These are phyloP conservation scores for Paramormyrops kingsleyae DNA, from an alignment of 2,113 vertebrate species.

Conservation along the genomic window DNA sequence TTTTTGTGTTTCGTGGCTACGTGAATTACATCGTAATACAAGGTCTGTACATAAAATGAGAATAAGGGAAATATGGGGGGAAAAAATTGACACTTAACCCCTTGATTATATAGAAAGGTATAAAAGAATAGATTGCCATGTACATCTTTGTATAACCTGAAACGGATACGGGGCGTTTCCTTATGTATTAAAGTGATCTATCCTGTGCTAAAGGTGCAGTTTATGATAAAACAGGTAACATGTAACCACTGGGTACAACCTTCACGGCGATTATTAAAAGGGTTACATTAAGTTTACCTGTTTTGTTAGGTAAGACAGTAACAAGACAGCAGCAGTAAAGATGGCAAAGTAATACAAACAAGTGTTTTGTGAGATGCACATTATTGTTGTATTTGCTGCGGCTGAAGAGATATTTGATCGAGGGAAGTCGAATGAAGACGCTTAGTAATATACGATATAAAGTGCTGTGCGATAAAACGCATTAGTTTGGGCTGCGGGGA, in stretches of 20 bases:
- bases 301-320: neutral
- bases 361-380: neutral
- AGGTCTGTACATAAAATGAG: neutral
- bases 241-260: neutral
- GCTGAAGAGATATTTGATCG: neutral
- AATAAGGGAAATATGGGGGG: neutral
- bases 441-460: neutral
- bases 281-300: neutral
- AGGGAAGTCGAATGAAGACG: neutral
- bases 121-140: neutral
- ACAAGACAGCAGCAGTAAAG: neutral
- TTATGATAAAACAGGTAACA: neutral
- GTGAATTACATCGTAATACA: neutral
- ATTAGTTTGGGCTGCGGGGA: neutral
- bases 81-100: neutral
- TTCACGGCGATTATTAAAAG: neutral
- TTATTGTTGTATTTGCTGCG: neutral
- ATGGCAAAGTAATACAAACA: neutral
- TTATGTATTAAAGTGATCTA: neutral
- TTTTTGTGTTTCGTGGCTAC: neutral
- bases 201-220: neutral
- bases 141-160: neutral
- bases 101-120: neutral
- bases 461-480: neutral
- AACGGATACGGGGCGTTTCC: neutral